phyloP scores from a whole-genome alignment of 2,797 vertebrate genomes.

The Falco biarmicus region DNA sequence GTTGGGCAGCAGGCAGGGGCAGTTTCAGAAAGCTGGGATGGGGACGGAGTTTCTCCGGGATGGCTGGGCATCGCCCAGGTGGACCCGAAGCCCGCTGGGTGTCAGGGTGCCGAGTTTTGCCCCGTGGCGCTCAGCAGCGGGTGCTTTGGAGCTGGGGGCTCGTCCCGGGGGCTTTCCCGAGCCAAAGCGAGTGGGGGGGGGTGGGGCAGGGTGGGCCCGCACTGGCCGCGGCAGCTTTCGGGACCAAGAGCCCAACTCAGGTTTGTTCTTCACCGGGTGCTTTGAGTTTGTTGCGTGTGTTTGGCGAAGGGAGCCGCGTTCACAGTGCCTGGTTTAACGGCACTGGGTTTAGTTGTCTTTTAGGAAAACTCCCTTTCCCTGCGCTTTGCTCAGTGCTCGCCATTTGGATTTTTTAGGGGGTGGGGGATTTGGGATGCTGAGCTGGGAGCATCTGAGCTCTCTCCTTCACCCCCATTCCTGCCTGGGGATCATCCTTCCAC shows the following conservation, averaged over 20 bases:
- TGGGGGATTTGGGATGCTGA: background rate
- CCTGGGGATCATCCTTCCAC: background rate
- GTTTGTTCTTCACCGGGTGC: background rate
- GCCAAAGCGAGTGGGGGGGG: background rate
- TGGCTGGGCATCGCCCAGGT: background rate
- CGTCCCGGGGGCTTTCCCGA: background rate
- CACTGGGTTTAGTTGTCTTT: background rate
- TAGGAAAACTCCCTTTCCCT: background rate
- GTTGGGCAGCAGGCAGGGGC: background rate
- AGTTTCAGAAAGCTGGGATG: background rate
- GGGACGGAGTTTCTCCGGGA: background rate
- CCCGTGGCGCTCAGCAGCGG: background rate
- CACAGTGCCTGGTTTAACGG: background rate
- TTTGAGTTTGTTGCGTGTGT: background rate
- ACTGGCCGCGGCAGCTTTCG: fast-evolving
- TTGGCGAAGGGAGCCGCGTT: background rate
- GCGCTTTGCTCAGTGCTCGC: background rate
- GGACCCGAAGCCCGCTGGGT: fast-evolving
- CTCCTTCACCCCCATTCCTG: background rate
- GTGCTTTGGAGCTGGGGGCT: background rate
- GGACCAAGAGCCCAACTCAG: background rate
- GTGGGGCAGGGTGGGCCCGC: fast-evolving
- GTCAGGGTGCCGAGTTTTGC: fast-evolving
- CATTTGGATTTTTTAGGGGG: no score
- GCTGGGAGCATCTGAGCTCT: background rate